Base-by-base conservation (phyloP, 2,797 vertebrate genomes). In the Micrastur ruficollis region DNA sequence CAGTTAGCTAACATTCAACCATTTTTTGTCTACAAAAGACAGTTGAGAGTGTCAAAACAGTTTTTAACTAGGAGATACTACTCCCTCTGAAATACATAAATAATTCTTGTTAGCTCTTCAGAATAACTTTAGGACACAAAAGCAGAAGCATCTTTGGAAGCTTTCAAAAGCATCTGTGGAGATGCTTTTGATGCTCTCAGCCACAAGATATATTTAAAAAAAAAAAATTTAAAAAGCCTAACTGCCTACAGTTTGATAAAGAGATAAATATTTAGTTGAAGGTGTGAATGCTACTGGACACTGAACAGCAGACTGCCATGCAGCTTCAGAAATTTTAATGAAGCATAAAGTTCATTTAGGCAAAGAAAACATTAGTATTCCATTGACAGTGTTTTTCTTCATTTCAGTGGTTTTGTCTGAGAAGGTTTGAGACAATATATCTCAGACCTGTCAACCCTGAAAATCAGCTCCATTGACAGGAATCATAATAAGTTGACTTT, bases 311-410 rank as follows among this genome's bases (percentile, higher is more conserved):
- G 72, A 68, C 32, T 84, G 32, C 29, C 22, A 49, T 7, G 12
- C 4, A 59, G 18, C n/a, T 65, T 90, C 68, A 68, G 42, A 55
- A 61, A 36, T 25, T 27, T 62, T 73, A 70, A 53, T 38, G 32
- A 93, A 93, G 38, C 3, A 8, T 34, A 19, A 80, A 61, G 38
- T 52, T 83, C 27, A 38, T 56, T 55, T 89, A 71, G 40, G 23
- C 17, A 68, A 95, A 68, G 34, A 88, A 56, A 73, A 53, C 5
- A 83, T 95, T 70, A 91, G 21, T 52, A 96, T 95, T 92, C 92
- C 27, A 79, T 36, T 62, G 42, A 47, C 27, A 74, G 72, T 46
- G 26, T 72, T 91, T 79, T 72, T 27, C 58, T 93, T 91, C 65
- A 47, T 94, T 86, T 72, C 80, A 73, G n/a, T 47, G 42, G 16